Percentiles rank a stretch among this genome's conserved stretches.
These are phyloP conservation scores for Scomber colias DNA, from an alignment of 2,113 vertebrate species.

Conservation along the genomic window DNA sequence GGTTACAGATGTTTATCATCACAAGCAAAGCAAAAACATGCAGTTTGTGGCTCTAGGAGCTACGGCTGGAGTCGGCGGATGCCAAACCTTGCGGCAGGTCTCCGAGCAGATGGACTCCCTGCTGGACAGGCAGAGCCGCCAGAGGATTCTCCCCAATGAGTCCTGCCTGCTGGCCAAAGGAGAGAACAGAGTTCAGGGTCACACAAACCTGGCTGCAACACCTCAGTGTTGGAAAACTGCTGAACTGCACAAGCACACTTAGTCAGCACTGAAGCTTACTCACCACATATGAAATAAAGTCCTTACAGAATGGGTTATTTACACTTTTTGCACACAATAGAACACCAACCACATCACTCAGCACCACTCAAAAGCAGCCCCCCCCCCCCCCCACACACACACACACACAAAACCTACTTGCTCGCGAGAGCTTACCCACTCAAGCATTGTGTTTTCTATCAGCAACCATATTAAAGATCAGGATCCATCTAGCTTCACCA, in stretches of 20 bases:
- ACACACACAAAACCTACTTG: constrained; percentile 14
- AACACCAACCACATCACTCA: constrained; percentile 55
- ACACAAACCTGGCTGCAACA: not conserved
- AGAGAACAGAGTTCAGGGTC: constrained; percentile 55
- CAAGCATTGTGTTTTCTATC: constrained; percentile 8
- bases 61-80: constrained; percentile 33
- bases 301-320: constrained; percentile 34
- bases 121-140: constrained; percentile 82
- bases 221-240: not conserved
- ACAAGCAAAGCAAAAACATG: constrained; percentile 21
- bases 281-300: constrained; percentile 39
- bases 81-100: constrained; percentile 85
- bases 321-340: constrained; percentile 31
- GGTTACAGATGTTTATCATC: constrained; percentile 52
- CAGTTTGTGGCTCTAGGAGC: constrained; percentile 28
- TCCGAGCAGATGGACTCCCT: constrained; percentile 83
- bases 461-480: constrained; percentile 33
- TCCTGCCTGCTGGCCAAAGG: constrained; percentile 85
- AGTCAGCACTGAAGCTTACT: constrained; percentile 43
- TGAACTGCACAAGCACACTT: constrained; percentile 16
- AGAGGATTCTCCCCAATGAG: constrained; percentile 91
- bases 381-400: constrained; percentile 4
- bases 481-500: constrained; percentile 12
- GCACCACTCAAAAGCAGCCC: constrained; percentile 47
- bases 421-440: constrained; percentile 42